Conservation (phyloP, 2,797 vertebrate species). For the Chloroceryle amazona region DNA sequence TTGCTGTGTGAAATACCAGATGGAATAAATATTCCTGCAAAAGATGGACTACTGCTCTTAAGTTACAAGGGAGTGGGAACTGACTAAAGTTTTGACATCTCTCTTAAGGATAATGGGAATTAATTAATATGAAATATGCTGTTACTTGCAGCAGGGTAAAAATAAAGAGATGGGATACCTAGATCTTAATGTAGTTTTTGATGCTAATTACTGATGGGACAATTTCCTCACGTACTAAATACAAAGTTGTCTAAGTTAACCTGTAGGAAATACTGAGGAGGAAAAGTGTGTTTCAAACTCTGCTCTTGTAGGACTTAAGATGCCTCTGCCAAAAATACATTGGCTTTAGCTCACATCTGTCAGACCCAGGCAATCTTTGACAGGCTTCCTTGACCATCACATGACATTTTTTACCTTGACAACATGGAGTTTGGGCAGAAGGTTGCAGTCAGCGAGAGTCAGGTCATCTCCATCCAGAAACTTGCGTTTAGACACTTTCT, state of each 20-base stretch:
- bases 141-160: background rate
- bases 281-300: background rate
- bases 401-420: constrained; percentile 87
- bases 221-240: background rate
- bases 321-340: background rate
- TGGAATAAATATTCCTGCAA: constrained; percentile 14
- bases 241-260: background rate
- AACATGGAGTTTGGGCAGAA: constrained; percentile 97
- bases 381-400: background rate
- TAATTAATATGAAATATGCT: constrained; percentile 4
- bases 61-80: constrained; percentile 17
- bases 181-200: background rate
- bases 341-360: background rate
- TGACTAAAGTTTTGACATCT: constrained; percentile 14
- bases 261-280: background rate
- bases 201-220: background rate
- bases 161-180: background rate
- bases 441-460: constrained; percentile 97
- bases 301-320: background rate
- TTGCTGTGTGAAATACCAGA: constrained; percentile 22
- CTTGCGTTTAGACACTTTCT: constrained; percentile 87
- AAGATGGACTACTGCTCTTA: background rate
- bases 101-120: constrained; percentile 24
- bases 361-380: background rate
- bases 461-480: constrained; percentile 95